These are phyloP conservation scores for Dascyllus trimaculatus DNA, from an alignment of 2,113 vertebrate species.

Conservation along the genomic window DNA sequence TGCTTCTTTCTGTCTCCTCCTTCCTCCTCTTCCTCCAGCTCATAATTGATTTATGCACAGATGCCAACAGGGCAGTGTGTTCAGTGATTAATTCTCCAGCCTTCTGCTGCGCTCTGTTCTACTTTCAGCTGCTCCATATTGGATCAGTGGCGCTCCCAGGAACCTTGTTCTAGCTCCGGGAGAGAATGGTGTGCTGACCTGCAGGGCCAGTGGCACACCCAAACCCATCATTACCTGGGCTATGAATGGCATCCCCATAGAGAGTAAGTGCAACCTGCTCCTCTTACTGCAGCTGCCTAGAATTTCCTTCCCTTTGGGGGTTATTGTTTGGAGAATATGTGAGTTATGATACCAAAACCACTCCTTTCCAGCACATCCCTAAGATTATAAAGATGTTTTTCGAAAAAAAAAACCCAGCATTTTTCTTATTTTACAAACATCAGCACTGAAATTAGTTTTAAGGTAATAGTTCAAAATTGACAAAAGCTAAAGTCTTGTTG, in stretches of 20 bases:
- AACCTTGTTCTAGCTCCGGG: constrained; percentile 94
- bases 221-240: constrained; percentile 93
- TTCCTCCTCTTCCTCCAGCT: constrained; percentile 27
- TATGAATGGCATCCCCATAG: constrained; percentile 91
- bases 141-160: constrained; percentile 91
- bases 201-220: constrained; percentile 93
- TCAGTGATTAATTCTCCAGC: constrained; percentile 63
- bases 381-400: too few relatives aligned
- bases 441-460: too few relatives aligned
- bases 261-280: constrained; percentile 86
- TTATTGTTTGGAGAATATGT: too few relatives aligned
- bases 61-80: constrained; percentile 35
- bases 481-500: too few relatives aligned
- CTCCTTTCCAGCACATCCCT: too few relatives aligned
- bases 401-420: too few relatives aligned
- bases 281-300: neutral
- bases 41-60: constrained; percentile 64
- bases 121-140: constrained; percentile 93
- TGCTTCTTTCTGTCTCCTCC: constrained; percentile 8
- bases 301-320: neutral
- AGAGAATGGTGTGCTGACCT: constrained; percentile 90
- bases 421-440: too few relatives aligned
- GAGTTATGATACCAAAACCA: too few relatives aligned
- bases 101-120: constrained; percentile 52
- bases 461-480: too few relatives aligned